A percentile compares a stretch with the other conserved stretches of the same genome.
Evolutionary conservation across 2,113 vertebrate species (phyloP).

Genomic region (Mugil cephalus): DNA sequence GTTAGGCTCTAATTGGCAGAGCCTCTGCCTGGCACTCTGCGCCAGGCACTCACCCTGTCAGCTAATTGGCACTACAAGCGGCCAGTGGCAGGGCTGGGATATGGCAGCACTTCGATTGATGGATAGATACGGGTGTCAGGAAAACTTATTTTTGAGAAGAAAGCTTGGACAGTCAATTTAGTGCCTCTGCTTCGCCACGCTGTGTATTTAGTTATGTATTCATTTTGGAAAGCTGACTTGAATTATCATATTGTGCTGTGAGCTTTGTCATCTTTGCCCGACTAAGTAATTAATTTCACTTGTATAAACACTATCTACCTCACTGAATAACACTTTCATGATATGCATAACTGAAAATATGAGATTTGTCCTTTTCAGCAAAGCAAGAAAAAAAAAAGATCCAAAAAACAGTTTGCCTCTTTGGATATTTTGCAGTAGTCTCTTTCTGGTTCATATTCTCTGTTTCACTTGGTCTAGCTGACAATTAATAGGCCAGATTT

Average conservation of each 20-base stretch:
- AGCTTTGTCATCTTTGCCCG: slow-evolving; percentile 9
- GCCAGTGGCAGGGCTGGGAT: slow-evolving; percentile 38
- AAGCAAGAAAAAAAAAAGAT: not conserved
- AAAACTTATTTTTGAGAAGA: slow-evolving; percentile 62
- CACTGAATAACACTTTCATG: not conserved
- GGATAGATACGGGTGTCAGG: slow-evolving; percentile 74
- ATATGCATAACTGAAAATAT: not conserved
- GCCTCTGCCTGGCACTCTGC: slow-evolving; percentile 61
- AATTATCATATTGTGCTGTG: not conserved
- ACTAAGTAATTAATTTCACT: slow-evolving; percentile 8
- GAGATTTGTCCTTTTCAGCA: not conserved
- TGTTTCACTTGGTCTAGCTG: slow-evolving; percentile 1
- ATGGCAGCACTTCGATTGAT: slow-evolving; percentile 67
- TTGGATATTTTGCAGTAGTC: slow-evolving; percentile 3
- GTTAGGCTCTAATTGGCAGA: slow-evolving; percentile 75
- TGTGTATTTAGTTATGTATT: slow-evolving; percentile 35
- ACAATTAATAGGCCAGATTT: slow-evolving; percentile 50
- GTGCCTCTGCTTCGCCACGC: slow-evolving; percentile 45
- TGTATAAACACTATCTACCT: not conserved
- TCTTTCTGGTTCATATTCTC: not conserved
- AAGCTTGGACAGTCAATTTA: slow-evolving; percentile 76
- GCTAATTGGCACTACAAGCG: slow-evolving; percentile 76
- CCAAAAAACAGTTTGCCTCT: not conserved
- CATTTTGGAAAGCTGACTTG: slow-evolving; percentile 11
- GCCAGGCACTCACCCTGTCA: slow-evolving; percentile 63